These are phyloP conservation scores for Marasmarcha lunaedactyla DNA, from an alignment of 2,888 invertebrate species.

Conservation along the genomic window DNA sequence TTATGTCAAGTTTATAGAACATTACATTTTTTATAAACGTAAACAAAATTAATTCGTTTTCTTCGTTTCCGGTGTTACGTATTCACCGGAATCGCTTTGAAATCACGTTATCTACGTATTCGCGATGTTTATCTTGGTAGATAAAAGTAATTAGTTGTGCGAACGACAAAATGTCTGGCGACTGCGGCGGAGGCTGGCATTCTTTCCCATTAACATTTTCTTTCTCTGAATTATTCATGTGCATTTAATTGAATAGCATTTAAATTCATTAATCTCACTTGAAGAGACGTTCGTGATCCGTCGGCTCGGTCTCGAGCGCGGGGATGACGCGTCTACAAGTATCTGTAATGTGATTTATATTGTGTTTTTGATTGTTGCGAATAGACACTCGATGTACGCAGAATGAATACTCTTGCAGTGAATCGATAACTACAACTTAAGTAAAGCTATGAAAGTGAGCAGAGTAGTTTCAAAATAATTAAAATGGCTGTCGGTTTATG, in stretches of 20 bases:
- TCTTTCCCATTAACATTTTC: slow-evolving; percentile 38
- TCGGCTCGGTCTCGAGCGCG: slow-evolving; percentile 9
- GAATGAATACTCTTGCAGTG: too few relatives aligned
- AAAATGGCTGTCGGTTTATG: too few relatives aligned
- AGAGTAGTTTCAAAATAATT: too few relatives aligned
- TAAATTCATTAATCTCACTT: slow-evolving; percentile 47
- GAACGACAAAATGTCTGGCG: slow-evolving; percentile 10
- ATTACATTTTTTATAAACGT: too few relatives aligned
- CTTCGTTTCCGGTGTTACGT: too few relatives aligned
- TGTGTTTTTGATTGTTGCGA: not conserved
- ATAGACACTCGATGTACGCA: too few relatives aligned
- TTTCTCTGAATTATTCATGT: slow-evolving; percentile 59
- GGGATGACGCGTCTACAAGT: not conserved
- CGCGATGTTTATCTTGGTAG: slow-evolving; percentile 5
- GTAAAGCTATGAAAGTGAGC: too few relatives aligned
- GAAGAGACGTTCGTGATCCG: slow-evolving; percentile 15
- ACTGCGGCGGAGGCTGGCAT: slow-evolving; percentile 39
- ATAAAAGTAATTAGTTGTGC: slow-evolving; percentile 45
- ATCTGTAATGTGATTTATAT: not conserved
- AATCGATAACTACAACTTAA: too few relatives aligned
- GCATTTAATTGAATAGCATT: slow-evolving; percentile 62
- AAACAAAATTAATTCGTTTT: too few relatives aligned
- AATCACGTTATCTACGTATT: too few relatives aligned
- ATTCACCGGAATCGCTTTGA: too few relatives aligned
- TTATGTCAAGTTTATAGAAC: too few relatives aligned